Evolutionary conservation across 2,888 invertebrate genomes (phyloP), one percentile per base, ranked within the genome.

Genomic region (Oscheius sp.): DNA sequence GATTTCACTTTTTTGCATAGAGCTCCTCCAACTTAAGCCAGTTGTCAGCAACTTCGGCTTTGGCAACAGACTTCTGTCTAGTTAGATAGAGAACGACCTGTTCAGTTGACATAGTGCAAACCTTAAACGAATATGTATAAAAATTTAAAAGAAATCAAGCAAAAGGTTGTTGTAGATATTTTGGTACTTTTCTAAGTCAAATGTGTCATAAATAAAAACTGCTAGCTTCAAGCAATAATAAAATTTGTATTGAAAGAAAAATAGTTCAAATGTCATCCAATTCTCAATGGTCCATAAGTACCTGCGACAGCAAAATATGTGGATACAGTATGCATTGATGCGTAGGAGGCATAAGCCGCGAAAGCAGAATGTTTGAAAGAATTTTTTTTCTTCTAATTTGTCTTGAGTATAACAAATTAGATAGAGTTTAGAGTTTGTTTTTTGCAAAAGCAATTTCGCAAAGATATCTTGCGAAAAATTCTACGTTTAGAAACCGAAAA

Each of bases 1-100:
- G 63, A 42, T 68, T 74, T 66, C 20, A 84, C 84, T 83, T 85
- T 67, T 81, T 83, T 15, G 71, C 57, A 64, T 86, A 85, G 25
- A 75, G 65, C 8, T 84, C 76, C 53, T 79, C 79, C 27, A 85
- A 73, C 37, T 55, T 65, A 50, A 81, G 82, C 75, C 83, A 84
- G 66, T 71, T 68, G 42, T 85, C 84, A 12, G 84, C 85, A 3
- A 82, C 69, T 4, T 76, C 68, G 27, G 75, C 76, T 25, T 73
- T 76, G 6, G 78, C 78, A 8, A 76, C 42, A 39, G 76, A 73
- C 65, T 76, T 81, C 76, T 83, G 79, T 46, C 71, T 72, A 33
- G 69, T 48, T 46, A 85, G 74, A 70, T 82, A 85, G 10, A 64
- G 69, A 29, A 82, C 84, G 6, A 80, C 82, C 67, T 80, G 82